These are phyloP conservation scores for Atrina japonica DNA, from an alignment of 2,888 invertebrate species.

Conservation along the genomic window DNA sequence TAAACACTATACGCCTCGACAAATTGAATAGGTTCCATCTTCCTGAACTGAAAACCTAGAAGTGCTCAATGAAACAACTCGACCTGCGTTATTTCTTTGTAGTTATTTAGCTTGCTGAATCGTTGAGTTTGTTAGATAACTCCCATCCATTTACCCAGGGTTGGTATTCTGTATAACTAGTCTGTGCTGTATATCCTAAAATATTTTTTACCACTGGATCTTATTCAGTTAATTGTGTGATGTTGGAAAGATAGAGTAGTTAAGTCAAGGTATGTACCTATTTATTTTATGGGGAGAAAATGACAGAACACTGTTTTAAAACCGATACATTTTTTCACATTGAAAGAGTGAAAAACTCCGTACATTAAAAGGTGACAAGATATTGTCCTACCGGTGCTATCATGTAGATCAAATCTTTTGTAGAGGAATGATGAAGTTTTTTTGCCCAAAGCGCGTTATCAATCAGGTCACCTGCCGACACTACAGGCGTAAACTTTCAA, in stretches of 20 bases:
- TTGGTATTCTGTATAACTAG: no score
- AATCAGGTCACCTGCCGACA: conserved; percentile 31
- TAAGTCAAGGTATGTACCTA: no score
- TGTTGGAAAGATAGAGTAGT: no score
- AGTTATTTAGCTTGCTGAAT: no score
- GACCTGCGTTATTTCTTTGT: background rate
- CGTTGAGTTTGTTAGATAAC: no score
- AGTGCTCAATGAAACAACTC: conserved; percentile 18
- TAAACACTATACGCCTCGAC: conserved; percentile 41
- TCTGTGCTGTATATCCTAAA: no score
- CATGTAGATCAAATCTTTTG: conserved; percentile 38
- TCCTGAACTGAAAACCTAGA: conserved; percentile 22
- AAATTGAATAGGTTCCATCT: conserved; percentile 33
- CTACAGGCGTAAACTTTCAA: background rate
- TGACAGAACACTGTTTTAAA: background rate
- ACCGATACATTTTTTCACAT: background rate
- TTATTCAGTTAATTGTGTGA: no score
- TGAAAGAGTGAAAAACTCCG: no score
- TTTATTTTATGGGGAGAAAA: background rate
- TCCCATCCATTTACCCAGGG: no score
- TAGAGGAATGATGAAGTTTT: conserved; percentile 34
- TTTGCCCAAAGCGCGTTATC: conserved; percentile 39
- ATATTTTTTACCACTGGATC: no score
- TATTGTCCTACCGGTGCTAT: conserved; percentile 24
- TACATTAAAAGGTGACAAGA: background rate